phyloP scores from a whole-genome alignment of 2,888 invertebrate species.

The Tiphia femorata region DNA sequence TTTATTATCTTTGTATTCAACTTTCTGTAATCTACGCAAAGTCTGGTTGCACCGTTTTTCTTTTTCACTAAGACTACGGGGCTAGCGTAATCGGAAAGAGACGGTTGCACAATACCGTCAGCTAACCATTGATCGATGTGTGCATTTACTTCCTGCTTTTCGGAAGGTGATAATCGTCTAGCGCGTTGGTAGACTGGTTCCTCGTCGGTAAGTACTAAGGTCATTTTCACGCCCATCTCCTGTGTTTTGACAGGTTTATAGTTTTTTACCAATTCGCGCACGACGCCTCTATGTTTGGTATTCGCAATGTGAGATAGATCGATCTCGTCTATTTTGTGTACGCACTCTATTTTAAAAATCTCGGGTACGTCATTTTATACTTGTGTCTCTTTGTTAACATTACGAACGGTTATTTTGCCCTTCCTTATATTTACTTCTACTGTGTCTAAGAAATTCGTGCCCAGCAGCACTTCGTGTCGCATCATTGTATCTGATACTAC shows the following conservation, averaged over 20 bases:
- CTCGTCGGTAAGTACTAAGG: constrained; percentile 14
- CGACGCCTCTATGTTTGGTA: not conserved
- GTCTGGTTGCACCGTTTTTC: not conserved
- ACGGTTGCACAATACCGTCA: not conserved
- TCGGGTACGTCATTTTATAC: not conserved
- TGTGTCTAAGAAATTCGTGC: constrained; percentile 5
- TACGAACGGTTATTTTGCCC: not conserved
- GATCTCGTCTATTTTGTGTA: not conserved
- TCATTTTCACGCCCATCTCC: constrained; percentile 3
- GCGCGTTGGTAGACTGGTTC: constrained; percentile 1
- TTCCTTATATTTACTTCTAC: not conserved
- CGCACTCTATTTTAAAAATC: not conserved
- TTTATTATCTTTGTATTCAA: constrained; percentile 4
- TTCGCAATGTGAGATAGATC: not conserved
- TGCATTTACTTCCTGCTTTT: not conserved
- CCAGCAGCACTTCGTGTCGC: constrained; percentile 5
- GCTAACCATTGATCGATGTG: not conserved
- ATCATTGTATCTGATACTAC: constrained; percentile 7
- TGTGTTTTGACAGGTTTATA: not conserved
- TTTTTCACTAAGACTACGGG: constrained; percentile 6
- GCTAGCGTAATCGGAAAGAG: not conserved
- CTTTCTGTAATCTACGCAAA: constrained; percentile 3
- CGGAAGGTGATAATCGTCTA: not conserved
- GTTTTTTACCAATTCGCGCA: not conserved
- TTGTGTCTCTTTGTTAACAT: not conserved